Conservation (phyloP, 2,113 vertebrate genomes). For the Mola mola region DNA sequence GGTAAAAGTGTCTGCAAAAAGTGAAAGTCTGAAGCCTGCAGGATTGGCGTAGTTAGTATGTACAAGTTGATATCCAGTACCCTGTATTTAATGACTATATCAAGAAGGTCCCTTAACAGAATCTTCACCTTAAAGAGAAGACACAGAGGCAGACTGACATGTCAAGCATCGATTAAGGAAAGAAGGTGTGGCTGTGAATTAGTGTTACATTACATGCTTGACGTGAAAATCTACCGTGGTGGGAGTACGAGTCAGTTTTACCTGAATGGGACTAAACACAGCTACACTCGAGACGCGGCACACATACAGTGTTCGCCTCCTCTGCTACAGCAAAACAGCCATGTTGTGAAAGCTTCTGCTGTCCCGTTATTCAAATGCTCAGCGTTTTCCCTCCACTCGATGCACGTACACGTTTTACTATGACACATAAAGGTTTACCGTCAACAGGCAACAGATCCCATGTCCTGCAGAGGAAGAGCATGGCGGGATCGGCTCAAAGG, state of each 20-base stretch:
- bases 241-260: constrained; percentile 25
- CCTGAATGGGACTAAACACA: constrained; percentile 58
- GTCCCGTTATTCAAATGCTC: constrained; percentile 46
- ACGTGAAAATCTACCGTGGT: constrained; percentile 48
- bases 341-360: not conserved
- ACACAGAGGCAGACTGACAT: constrained; percentile 54
- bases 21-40: constrained; percentile 9
- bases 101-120: constrained; percentile 61
- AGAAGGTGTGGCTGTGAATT: constrained; percentile 25
- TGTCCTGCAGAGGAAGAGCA: constrained; percentile 15
- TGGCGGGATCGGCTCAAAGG: constrained; percentile 31
- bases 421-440: constrained; percentile 62
- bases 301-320: constrained; percentile 20
- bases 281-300: constrained; percentile 36
- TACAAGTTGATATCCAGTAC: constrained; percentile 66
- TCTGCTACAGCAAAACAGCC: not conserved
- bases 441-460: constrained; percentile 39
- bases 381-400: constrained; percentile 27
- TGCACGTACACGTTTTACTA: constrained; percentile 54
- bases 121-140: constrained; percentile 58
- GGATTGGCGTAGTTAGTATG: constrained; percentile 43
- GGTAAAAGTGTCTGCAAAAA: constrained; percentile 48
- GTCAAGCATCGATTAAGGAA: constrained; percentile 48
- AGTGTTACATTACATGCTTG: constrained; percentile 49
- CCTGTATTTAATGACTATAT: constrained; percentile 63